These are phyloP conservation scores for Macaca nemestrina DNA, from an alignment of 2,113 vertebrate species.

Conservation along the genomic window DNA sequence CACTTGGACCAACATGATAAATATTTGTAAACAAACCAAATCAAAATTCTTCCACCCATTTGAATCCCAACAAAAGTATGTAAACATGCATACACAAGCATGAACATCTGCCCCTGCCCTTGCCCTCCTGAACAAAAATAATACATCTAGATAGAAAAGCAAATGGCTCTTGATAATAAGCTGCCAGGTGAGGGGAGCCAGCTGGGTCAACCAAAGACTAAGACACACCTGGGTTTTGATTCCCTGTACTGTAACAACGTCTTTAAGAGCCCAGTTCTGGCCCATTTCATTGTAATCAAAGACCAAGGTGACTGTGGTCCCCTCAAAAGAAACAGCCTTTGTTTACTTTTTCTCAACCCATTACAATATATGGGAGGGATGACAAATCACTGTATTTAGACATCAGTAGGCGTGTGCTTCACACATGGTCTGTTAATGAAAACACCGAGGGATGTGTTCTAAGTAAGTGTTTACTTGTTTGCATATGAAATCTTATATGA, in stretches of 20 bases:
- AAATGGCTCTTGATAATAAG: background rate
- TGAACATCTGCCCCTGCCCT: background rate
- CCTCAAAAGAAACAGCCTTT: background rate
- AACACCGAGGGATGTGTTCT: background rate
- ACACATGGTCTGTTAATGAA: background rate
- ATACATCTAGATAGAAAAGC: background rate
- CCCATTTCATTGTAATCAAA: background rate
- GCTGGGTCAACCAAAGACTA: too few species aligned
- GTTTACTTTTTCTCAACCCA: background rate
- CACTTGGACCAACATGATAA: background rate
- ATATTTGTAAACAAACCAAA: background rate
- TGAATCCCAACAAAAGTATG: background rate
- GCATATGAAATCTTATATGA: background rate
- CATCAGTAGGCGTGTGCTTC: background rate
- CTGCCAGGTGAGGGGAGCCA: background rate
- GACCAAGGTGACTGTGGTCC: background rate
- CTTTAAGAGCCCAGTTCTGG: background rate
- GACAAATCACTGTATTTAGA: background rate
- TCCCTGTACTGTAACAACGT: too few species aligned
- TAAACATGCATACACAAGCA: accelerated
- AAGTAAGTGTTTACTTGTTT: background rate
- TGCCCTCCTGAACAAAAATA: background rate
- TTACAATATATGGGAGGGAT: background rate
- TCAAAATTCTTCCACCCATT: background rate
- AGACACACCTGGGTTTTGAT: background rate